phyloP scores from a whole-genome alignment of 2,113 vertebrate species.

The Lophochroa leadbeateri region DNA sequence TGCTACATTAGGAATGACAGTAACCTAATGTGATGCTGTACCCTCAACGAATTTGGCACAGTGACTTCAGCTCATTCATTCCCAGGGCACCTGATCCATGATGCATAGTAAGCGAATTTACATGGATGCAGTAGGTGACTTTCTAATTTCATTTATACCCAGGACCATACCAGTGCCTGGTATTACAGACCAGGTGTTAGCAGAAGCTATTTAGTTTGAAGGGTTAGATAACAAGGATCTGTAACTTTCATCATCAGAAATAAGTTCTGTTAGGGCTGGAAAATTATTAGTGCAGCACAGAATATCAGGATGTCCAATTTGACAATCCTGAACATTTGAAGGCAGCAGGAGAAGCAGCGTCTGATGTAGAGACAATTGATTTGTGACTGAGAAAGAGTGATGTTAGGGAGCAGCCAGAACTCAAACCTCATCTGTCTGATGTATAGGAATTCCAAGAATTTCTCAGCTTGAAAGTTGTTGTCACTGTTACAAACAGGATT shows the following conservation, averaged over 20 bases:
- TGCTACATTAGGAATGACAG: not conserved
- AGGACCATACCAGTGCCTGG: not conserved
- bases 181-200: not conserved
- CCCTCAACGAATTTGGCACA: constrained; percentile 15
- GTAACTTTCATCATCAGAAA: not conserved
- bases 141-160: not conserved
- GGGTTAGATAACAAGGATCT: not conserved
- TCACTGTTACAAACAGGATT: not conserved
- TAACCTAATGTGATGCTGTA: not conserved
- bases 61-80: not conserved
- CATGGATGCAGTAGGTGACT: not conserved
- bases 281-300: not conserved
- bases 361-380: constrained; percentile 16
- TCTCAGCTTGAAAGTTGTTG: not conserved
- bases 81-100: not conserved
- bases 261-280: not conserved
- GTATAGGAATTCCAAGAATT: not conserved
- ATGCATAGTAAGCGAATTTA: not conserved
- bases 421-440: constrained; percentile 4
- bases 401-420: not conserved
- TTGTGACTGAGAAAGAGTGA: not conserved
- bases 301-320: not conserved
- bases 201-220: constrained; percentile 11
- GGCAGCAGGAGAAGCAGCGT: not conserved
- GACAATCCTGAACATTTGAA: not conserved